These are phyloP conservation scores for Cinclus cinclus DNA, from an alignment of 2,113 vertebrate species.

Conservation along the genomic window DNA sequence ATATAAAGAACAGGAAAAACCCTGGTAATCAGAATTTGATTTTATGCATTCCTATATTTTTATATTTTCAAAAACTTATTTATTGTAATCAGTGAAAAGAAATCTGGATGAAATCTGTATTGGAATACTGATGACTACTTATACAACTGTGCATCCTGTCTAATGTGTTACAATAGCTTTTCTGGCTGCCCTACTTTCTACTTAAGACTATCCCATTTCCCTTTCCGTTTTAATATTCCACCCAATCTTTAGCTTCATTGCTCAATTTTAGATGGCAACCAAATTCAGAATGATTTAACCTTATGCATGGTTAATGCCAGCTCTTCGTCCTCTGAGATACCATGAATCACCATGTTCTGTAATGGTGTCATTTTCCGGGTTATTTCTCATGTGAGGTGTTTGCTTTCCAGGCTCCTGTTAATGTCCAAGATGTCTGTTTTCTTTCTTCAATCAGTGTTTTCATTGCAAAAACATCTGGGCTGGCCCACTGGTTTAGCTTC, in stretches of 20 bases:
- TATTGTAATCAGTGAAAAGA: background rate
- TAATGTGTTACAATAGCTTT: background rate
- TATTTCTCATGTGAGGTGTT: slow-evolving; percentile 2
- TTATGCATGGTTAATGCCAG: background rate
- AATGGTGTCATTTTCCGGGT: background rate
- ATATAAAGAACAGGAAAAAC: background rate
- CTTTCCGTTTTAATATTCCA: background rate
- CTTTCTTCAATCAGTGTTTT: slow-evolving; percentile 12
- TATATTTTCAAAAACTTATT: background rate
- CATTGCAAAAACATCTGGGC: slow-evolving; percentile 22
- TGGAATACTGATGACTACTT: background rate
- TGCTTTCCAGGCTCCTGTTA: background rate
- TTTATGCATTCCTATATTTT: background rate
- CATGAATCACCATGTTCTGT: background rate
- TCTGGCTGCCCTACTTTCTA: background rate
- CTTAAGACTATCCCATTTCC: background rate
- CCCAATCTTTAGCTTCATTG: background rate
- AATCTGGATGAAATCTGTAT: background rate
- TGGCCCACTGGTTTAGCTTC: background rate
- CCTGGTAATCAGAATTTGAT: background rate
- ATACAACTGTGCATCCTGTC: background rate
- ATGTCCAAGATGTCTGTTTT: slow-evolving; percentile 10
- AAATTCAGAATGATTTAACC: background rate
- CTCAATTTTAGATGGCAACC: background rate
- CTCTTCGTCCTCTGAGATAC: background rate